phyloP scores from a whole-genome alignment of 2,888 invertebrate genomes.

The Meiosimyza decipiens region DNA sequence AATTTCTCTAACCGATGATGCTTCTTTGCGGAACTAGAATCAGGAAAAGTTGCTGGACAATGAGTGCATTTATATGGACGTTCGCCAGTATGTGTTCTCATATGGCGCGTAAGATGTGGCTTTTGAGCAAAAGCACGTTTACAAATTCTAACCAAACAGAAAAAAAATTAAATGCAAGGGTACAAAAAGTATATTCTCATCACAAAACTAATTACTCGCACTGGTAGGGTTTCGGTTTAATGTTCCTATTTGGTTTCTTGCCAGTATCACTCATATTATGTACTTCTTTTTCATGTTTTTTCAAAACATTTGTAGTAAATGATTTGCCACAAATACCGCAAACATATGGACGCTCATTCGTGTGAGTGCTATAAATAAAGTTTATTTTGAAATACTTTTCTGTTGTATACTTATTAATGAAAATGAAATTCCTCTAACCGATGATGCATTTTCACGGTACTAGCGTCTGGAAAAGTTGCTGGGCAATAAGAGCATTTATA shows the following conservation, averaged over 20 bases:
- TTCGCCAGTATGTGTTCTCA: slow-evolving; percentile 66
- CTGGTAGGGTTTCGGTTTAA: too few species aligned
- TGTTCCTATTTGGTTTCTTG: too few species aligned
- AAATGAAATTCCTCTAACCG: not conserved
- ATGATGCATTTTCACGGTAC: too few species aligned
- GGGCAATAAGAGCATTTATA: too few species aligned
- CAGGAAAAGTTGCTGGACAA: slow-evolving; percentile 65
- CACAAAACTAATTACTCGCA: not conserved
- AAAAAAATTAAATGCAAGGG: not conserved
- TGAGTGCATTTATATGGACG: slow-evolving; percentile 64
- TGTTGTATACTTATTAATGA: not conserved
- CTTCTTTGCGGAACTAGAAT: slow-evolving; percentile 65
- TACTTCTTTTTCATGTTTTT: too few species aligned
- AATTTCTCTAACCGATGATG: slow-evolving; percentile 60
- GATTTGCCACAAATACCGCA: not conserved
- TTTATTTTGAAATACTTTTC: slow-evolving; percentile 10
- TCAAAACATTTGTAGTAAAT: too few species aligned
- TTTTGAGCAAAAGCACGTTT: slow-evolving; percentile 63
- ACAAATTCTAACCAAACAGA: slow-evolving; percentile 56
- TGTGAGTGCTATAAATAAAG: not conserved
- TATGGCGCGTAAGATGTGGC: slow-evolving; percentile 64
- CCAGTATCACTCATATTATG: too few species aligned
- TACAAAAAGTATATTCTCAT: not conserved
- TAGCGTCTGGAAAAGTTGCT: too few species aligned
- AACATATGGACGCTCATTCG: slow-evolving; percentile 22